Conservation (phyloP, 1,140 invertebrate genomes). For the Drosophila nannoptera region DNA sequence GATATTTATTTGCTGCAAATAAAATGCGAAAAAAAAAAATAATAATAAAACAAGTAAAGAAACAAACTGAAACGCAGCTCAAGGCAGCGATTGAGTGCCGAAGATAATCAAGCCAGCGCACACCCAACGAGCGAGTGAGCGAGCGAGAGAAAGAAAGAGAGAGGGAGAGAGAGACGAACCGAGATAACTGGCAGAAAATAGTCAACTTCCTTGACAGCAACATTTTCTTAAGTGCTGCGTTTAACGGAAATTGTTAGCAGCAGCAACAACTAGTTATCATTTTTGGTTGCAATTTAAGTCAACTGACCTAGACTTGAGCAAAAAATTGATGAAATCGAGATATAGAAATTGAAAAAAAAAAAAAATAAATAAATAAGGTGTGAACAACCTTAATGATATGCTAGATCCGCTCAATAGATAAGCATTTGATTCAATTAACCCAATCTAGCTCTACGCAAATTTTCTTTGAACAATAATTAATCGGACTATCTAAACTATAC, state of each 20-base stretch:
- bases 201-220: slow-evolving; percentile 36
- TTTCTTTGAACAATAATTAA: too few relatives aligned
- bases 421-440: too few relatives aligned
- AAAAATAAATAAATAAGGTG: too few relatives aligned
- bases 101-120: neutral
- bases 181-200: slow-evolving; percentile 26
- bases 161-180: neutral
- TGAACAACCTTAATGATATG: too few relatives aligned
- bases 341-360: too few relatives aligned
- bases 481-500: too few relatives aligned
- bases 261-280: slow-evolving; percentile 27
- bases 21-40: slow-evolving; percentile 40
- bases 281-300: slow-evolving; percentile 3
- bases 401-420: too few relatives aligned
- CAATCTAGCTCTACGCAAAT: too few relatives aligned
- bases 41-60: slow-evolving; percentile 31
- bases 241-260: slow-evolving; percentile 39
- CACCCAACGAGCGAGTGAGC: too few relatives aligned
- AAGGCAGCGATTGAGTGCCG: slow-evolving; percentile 41
- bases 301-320: slow-evolving; percentile 1
- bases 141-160: slow-evolving; percentile 9
- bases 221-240: slow-evolving; percentile 27
- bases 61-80: slow-evolving; percentile 8
- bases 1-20: slow-evolving; percentile 63
- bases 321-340: neutral